Evolutionary conservation across 2,113 vertebrate genomes (phyloP), one percentile per base, ranked within the genome.

Genomic region (Gavialis gangeticus): DNA sequence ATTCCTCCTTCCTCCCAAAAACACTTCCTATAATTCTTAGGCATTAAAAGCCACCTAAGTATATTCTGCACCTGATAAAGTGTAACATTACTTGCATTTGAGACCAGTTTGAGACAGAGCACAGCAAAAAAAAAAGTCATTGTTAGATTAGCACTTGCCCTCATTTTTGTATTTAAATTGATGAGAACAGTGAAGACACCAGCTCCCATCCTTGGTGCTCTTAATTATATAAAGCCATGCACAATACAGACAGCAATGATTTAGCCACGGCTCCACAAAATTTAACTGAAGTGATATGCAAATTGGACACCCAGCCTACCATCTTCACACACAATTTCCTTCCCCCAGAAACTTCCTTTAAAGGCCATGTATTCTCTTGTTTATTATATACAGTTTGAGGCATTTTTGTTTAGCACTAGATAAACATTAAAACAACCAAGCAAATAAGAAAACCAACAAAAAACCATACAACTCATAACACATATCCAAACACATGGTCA

Each of bases 221-320:
- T 37, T 4, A 60, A 28, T 15, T 5, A 1, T 24, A 12, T 6
- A 1, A 30, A 0, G 2, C 30, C 37, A 27, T 58, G 18, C 1
- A 5, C 73, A 12, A 80, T n/a, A 46, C 30, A 5, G 1, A 3
- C 0, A n/a, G 34, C 17, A 69, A 2, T 7, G 34, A 3, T 8
- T 17, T 62, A 2, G 18, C 62, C 15, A 46, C 54, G 27, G 18
- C 62, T 46, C 46, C 79, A 30, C 46, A 64, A 55, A 55, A 14
- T 15, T 5, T 1, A 55, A 2, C 9, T 5, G 4, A 2, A 34
- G 2, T 2, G 64, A 27, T 1, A 3, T 1, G 28, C 24, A 24
- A 73, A 58, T n/a, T 4, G 2, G 18, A 4, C 3, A 4, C 22
- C 15, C 16, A 21, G 7, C 0, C 2, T 5, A 9, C 55, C 66